Percentiles rank a stretch among this genome's conserved stretches.
phyloP scores from a whole-genome alignment of 2,888 invertebrate species.

The Trisateles emortualis region DNA sequence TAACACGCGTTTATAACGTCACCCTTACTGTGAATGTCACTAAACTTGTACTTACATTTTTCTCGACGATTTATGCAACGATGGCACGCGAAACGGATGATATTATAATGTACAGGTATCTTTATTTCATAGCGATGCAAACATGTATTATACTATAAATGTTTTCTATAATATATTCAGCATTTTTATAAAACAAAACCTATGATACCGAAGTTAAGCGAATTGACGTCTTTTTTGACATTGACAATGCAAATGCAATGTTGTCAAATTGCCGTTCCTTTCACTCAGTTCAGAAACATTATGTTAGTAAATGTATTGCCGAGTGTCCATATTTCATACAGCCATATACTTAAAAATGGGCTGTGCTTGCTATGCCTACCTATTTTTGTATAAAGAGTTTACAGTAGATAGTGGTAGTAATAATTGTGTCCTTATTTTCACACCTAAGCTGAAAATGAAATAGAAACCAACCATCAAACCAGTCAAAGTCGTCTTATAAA shows the following conservation, averaged over 20 bases:
- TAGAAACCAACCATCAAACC: too few species aligned
- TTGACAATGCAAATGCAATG: constrained; percentile 20
- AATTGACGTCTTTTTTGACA: constrained; percentile 33
- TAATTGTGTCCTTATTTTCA: too few species aligned
- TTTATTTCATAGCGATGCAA: constrained; percentile 42
- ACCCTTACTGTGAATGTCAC: constrained; percentile 52
- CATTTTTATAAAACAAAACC: constrained; percentile 32
- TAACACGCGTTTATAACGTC: constrained; percentile 62
- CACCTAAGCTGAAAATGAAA: too few species aligned
- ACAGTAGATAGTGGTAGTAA: too few species aligned
- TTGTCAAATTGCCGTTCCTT: constrained; percentile 7
- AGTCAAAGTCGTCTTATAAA: too few species aligned
- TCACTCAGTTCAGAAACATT: constrained; percentile 25
- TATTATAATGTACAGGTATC: constrained; percentile 20
- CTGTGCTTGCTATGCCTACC: too few species aligned
- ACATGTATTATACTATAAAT: constrained; percentile 13
- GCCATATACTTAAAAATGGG: too few species aligned
- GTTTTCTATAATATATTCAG: constrained; percentile 26
- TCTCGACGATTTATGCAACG: constrained; percentile 17
- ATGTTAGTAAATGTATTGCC: too few species aligned
- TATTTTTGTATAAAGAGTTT: too few species aligned
- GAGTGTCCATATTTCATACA: too few species aligned
- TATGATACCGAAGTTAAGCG: constrained; percentile 24
- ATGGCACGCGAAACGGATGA: constrained; percentile 15
- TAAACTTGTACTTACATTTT: constrained; percentile 50